These are phyloP conservation scores for Callospermophilus lateralis DNA, from an alignment of 2,113 vertebrate genomes.

Conservation along the genomic window DNA sequence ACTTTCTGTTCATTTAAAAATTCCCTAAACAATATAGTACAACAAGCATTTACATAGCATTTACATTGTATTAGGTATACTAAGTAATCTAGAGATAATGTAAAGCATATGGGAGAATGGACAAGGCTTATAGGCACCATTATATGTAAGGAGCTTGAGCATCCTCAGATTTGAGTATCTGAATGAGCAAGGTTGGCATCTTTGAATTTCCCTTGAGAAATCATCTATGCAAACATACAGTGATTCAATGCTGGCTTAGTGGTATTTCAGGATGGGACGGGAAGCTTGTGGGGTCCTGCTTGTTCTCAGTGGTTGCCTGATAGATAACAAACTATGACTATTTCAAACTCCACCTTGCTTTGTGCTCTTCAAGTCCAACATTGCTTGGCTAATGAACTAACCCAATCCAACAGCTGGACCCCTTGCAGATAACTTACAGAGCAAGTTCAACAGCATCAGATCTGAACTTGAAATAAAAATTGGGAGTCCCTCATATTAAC, in stretches of 20 bases:
- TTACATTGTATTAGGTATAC: background rate
- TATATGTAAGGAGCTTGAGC: too few relatives aligned
- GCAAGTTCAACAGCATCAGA: background rate
- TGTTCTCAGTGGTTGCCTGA: background rate
- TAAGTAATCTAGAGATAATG: background rate
- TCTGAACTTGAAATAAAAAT: background rate
- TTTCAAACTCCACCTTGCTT: background rate
- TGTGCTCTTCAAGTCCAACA: background rate
- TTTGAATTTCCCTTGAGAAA: conserved; percentile 2
- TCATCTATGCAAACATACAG: background rate
- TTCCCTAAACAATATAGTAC: background rate
- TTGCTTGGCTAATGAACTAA: background rate
- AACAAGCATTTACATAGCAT: background rate
- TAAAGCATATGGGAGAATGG: background rate
- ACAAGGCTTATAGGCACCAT: too few relatives aligned
- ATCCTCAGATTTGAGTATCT: background rate
- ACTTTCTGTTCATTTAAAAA: background rate
- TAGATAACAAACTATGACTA: background rate
- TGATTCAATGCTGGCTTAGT: background rate
- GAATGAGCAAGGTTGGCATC: background rate
- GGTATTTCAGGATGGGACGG: background rate
- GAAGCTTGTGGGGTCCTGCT: background rate
- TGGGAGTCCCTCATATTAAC: background rate
- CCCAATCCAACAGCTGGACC: background rate
- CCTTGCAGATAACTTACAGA: background rate